Percentiles rank a stretch among this genome's conserved stretches.
Evolutionary conservation across 2,888 invertebrate species (phyloP).

Genomic region (Cordilura impudica): DNA sequence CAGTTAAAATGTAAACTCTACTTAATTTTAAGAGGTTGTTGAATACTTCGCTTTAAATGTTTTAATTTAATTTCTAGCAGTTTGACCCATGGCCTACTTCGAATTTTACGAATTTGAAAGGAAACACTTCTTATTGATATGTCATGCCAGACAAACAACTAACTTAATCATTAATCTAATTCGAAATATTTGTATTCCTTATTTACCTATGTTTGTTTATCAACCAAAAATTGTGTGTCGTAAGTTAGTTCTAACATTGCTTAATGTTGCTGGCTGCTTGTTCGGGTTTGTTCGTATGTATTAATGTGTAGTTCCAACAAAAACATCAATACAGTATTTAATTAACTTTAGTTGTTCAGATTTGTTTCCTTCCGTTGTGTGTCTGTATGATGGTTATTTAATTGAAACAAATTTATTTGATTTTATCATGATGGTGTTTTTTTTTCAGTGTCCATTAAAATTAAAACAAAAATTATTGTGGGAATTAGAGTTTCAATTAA

Average conservation of each 20-base stretch:
- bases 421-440: background rate
- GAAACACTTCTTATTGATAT: background rate
- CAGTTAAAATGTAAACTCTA: too few relatives aligned
- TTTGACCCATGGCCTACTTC: too few relatives aligned
- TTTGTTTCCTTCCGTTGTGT: constrained; percentile 48
- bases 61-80: too few relatives aligned
- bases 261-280: background rate
- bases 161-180: constrained; percentile 22
- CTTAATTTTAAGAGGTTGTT: too few relatives aligned
- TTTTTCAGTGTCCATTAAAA: background rate
- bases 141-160: background rate
- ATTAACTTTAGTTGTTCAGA: constrained; percentile 57
- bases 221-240: background rate
- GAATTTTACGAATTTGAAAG: too few relatives aligned
- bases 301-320: constrained; percentile 35
- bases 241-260: too few relatives aligned
- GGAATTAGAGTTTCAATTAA: background rate
- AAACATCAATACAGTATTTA: constrained; percentile 49
- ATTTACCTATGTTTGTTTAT: background rate
- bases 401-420: background rate
- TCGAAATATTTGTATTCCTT: background rate
- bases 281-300: constrained; percentile 20
- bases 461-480: background rate
- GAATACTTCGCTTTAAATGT: too few relatives aligned
- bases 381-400: background rate